Evolutionary conservation across 1,140 invertebrate species (phyloP).

Genomic region (Aphidius gifuensis): DNA sequence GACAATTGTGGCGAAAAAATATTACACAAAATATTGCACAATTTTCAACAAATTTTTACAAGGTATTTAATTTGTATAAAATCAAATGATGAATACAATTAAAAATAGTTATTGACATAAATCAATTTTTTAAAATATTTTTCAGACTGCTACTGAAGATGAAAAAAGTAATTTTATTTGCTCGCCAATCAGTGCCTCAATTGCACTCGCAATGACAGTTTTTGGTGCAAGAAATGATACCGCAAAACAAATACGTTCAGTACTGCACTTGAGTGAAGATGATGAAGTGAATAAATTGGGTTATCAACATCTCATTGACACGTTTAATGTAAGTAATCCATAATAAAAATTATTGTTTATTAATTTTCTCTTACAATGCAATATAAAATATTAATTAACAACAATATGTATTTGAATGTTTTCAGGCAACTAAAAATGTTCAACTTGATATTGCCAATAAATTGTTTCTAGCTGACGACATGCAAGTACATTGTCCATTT

Average conservation of each 20-base stretch:
- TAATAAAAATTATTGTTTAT: not conserved
- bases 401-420: slow-evolving; percentile 2
- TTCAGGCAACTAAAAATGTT: slow-evolving; percentile 44
- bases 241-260: slow-evolving; percentile 53
- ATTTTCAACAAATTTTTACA: too few relatives aligned
- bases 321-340: slow-evolving; percentile 33
- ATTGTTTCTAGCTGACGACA: not conserved
- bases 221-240: slow-evolving; percentile 59
- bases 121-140: not conserved
- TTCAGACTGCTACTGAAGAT: slow-evolving; percentile 25
- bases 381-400: too few relatives aligned
- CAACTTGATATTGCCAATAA: slow-evolving; percentile 64
- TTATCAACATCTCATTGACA: slow-evolving; percentile 26
- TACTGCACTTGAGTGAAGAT: slow-evolving; percentile 45
- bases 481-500: too few relatives aligned
- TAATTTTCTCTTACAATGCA: too few relatives aligned
- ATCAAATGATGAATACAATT: too few relatives aligned
- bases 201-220: slow-evolving; percentile 58
- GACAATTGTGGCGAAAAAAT: too few relatives aligned
- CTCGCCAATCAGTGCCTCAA: slow-evolving; percentile 61
- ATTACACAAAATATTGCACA: too few relatives aligned
- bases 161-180: slow-evolving; percentile 55
- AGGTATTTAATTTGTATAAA: too few relatives aligned
- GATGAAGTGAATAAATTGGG: slow-evolving; percentile 27
- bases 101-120: too few relatives aligned